phyloP scores from a whole-genome alignment of 2,888 invertebrate genomes.

The Monochamus alternatus region DNA sequence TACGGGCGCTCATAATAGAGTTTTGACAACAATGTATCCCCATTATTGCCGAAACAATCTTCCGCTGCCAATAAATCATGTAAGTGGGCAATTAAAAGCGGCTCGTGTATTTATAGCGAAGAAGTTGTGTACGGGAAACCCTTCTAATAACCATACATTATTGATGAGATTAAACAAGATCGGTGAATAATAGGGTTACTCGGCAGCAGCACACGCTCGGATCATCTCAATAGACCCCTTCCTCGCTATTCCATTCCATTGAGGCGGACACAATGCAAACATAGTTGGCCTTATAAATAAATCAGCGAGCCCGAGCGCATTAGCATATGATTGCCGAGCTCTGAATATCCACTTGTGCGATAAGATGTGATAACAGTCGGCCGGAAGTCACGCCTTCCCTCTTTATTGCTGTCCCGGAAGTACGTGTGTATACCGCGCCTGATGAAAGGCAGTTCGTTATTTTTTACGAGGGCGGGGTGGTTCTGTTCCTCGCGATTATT shows the following conservation, averaged over 20 bases:
- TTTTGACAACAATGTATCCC: constrained; percentile 26
- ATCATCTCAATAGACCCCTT: constrained; percentile 34
- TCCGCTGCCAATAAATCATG: constrained; percentile 23
- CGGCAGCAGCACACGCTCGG: constrained; percentile 18
- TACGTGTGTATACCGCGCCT: constrained; percentile 65
- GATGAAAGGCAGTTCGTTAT: constrained; percentile 67
- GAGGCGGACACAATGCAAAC: constrained; percentile 51
- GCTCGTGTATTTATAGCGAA: constrained; percentile 20
- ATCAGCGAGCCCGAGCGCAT: constrained; percentile 63
- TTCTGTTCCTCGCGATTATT: constrained; percentile 59
- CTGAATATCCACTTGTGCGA: constrained; percentile 65
- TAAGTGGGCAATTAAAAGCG: constrained; percentile 29
- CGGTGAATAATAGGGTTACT: constrained; percentile 31
- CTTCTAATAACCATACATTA: constrained; percentile 31
- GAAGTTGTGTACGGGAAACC: constrained; percentile 30
- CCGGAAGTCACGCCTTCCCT: constrained; percentile 64
- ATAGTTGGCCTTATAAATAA: constrained; percentile 64
- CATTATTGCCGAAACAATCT: constrained; percentile 17
- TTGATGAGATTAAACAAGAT: constrained; percentile 34
- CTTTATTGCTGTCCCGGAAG: constrained; percentile 64
- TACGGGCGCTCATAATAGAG: constrained; percentile 11
- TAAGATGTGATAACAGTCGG: constrained; percentile 64
- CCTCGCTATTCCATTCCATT: constrained; percentile 26
- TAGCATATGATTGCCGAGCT: constrained; percentile 67
- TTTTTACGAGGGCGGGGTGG: constrained; percentile 62